Conservation (phyloP, 2,113 vertebrate species). For the Lamprotornis superbus region DNA sequence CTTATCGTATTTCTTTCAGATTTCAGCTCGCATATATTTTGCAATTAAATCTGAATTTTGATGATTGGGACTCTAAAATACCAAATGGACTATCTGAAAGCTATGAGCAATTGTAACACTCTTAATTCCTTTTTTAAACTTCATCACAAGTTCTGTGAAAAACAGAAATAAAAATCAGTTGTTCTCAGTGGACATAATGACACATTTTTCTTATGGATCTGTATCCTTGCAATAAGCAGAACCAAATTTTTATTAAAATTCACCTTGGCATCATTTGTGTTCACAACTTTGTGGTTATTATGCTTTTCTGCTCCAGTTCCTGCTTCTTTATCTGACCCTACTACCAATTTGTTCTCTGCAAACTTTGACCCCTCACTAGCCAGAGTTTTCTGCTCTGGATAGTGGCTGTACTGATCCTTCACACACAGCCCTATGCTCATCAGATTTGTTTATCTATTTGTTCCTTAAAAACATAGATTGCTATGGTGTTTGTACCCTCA, state of each 20-base stretch:
- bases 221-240: background rate
- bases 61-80: background rate
- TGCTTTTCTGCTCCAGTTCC: background rate
- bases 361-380: background rate
- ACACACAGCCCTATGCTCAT: background rate
- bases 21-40: background rate
- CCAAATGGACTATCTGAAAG: background rate
- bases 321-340: background rate
- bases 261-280: constrained; percentile 5
- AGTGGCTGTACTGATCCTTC: background rate
- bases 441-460: background rate
- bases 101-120: background rate
- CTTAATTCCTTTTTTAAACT: background rate
- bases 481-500: background rate
- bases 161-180: background rate
- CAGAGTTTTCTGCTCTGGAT: background rate
- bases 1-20: background rate
- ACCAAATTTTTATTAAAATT: constrained; percentile 53
- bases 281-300: background rate
- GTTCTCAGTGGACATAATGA: background rate
- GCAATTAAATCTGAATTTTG: background rate
- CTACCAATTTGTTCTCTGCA: background rate
- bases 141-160: background rate
- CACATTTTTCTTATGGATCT: background rate
- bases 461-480: background rate